Evolutionary conservation across 2,113 vertebrate genomes (phyloP).

Genomic region (Xenopus borealis): DNA sequence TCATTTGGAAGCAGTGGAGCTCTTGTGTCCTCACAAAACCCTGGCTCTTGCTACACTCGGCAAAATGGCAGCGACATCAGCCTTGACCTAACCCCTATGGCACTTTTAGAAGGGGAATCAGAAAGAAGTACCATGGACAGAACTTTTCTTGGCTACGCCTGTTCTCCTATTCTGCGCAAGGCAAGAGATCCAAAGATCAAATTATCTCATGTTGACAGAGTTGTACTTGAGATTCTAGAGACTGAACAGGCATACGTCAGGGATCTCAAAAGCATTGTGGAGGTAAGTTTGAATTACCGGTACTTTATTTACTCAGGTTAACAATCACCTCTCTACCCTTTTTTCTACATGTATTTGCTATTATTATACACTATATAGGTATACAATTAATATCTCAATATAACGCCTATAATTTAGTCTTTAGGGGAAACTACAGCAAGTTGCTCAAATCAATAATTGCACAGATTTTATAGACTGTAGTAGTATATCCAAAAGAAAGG

Average conservation of each 20-base stretch:
- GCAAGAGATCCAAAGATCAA: slow-evolving; percentile 48
- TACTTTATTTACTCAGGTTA: too few species aligned
- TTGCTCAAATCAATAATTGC: too few species aligned
- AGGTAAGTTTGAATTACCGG: slow-evolving; percentile 69
- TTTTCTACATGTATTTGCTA: too few species aligned
- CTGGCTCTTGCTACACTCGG: slow-evolving; percentile 53
- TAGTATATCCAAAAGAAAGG: too few species aligned
- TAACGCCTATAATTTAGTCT: too few species aligned
- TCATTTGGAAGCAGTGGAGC: slow-evolving; percentile 71
- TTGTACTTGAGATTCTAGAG: slow-evolving; percentile 83
- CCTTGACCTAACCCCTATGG: slow-evolving; percentile 71
- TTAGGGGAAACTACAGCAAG: too few species aligned
- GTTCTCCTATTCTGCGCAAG: slow-evolving; percentile 47
- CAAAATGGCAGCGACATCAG: slow-evolving; percentile 77
- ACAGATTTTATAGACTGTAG: too few species aligned
- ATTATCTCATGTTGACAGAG: slow-evolving; percentile 75
- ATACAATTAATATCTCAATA: too few species aligned
- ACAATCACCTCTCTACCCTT: too few species aligned
- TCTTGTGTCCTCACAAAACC: slow-evolving; percentile 64
- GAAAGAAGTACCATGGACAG: slow-evolving; percentile 1
- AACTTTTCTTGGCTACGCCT: slow-evolving; percentile 17
- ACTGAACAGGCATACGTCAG: slow-evolving; percentile 84
- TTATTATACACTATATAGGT: too few species aligned
- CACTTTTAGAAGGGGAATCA: slow-evolving; percentile 46
- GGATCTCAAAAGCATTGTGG: slow-evolving; percentile 85